Evolutionary conservation across 2,888 invertebrate genomes (phyloP).

Genomic region (Hedychridium roseum): DNA sequence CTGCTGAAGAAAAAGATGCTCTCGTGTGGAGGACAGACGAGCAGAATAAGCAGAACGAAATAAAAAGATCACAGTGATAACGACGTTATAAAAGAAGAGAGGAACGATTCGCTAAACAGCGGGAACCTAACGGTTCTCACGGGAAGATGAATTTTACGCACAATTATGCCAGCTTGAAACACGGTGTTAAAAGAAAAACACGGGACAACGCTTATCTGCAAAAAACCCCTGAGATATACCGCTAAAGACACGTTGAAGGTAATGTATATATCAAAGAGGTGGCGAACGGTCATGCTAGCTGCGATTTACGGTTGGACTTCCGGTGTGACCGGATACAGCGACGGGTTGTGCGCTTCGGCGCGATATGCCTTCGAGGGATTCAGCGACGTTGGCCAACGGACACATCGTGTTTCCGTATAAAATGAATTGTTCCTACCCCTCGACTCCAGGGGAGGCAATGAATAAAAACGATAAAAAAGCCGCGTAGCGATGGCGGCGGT

Average conservation of each 20-base stretch:
- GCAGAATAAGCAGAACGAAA: too few species aligned
- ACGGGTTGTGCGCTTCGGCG: constrained; percentile 12
- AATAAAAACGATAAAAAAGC: constrained; percentile 13
- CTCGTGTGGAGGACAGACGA: too few species aligned
- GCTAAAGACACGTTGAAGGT: background rate
- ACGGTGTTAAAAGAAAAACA: background rate
- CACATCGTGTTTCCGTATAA: constrained; percentile 22
- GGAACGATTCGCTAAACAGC: too few species aligned
- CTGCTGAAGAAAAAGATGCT: too few species aligned
- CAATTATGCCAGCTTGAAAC: background rate
- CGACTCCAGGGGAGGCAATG: constrained; percentile 13
- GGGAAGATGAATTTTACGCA: background rate
- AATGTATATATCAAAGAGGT: background rate
- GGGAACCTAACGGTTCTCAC: too few species aligned
- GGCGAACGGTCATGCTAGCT: background rate
- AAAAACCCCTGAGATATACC: constrained; percentile 11
- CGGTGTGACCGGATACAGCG: constrained; percentile 17
- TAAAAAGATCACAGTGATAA: too few species aligned
- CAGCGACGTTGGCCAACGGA: constrained; percentile 23
- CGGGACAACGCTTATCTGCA: constrained; percentile 10
- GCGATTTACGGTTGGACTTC: constrained; percentile 25
- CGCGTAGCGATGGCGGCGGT: constrained; percentile 1
- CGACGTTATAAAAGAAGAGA: too few species aligned
- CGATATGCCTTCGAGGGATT: background rate
- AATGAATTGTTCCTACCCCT: constrained; percentile 23